Conservation (phyloP, 2,888 invertebrate genomes). For the Drosophila bunnanda region DNA sequence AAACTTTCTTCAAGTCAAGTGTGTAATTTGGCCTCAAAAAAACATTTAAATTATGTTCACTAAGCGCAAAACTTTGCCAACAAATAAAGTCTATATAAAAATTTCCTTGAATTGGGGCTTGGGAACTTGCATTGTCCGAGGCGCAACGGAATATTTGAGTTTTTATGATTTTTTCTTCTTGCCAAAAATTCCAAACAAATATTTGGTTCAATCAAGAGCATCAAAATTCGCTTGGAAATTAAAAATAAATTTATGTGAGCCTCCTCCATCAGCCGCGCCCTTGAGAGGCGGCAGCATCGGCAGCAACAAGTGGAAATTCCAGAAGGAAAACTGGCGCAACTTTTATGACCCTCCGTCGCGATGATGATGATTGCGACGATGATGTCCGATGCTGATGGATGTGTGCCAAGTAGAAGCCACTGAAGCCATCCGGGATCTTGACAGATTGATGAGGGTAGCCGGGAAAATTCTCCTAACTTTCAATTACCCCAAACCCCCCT, state of each 20-base stretch:
- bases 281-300: slow-evolving; percentile 6
- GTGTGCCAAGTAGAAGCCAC: slow-evolving; percentile 26
- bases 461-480: background rate
- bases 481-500: background rate
- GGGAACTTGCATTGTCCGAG: slow-evolving; percentile 12
- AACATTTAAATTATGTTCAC: slow-evolving; percentile 3
- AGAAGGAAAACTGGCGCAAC: slow-evolving; percentile 12
- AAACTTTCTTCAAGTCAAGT: background rate
- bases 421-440: slow-evolving; percentile 19
- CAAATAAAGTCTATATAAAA: background rate
- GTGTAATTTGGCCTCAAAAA: background rate
- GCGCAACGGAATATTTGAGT: slow-evolving; percentile 6
- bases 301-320: slow-evolving; percentile 41
- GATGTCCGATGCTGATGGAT: slow-evolving; percentile 27
- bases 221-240: slow-evolving; percentile 7
- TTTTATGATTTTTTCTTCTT: slow-evolving; percentile 30
- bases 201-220: slow-evolving; percentile 32
- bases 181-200: slow-evolving; percentile 29
- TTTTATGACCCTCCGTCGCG: slow-evolving; percentile 29
- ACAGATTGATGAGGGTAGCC: slow-evolving; percentile 17
- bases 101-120: background rate
- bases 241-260: slow-evolving; percentile 23
- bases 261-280: background rate
- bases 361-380: background rate
- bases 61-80: background rate